These are phyloP conservation scores for Pristionchus mayeri DNA, from an alignment of 2,888 invertebrate species.

Conservation along the genomic window DNA sequence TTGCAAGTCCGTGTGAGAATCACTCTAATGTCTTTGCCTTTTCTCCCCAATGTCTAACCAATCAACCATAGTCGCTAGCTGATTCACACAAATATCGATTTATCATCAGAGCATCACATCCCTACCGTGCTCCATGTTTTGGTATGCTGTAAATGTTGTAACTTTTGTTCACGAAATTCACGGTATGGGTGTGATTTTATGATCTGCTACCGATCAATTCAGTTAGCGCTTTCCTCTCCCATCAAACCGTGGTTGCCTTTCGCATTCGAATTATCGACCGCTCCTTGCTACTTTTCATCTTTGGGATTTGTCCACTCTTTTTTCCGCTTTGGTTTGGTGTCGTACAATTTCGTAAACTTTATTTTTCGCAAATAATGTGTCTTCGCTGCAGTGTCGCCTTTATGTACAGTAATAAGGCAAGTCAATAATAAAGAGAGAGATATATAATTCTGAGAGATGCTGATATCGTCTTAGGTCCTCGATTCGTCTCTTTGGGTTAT, in stretches of 20 bases:
- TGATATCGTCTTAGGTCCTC: too few species aligned
- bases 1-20: conserved; percentile 38
- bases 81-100: conserved; percentile 8
- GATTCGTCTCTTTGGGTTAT: too few species aligned
- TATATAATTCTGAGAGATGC: not conserved
- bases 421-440: not conserved
- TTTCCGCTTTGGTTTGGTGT: conserved; percentile 35
- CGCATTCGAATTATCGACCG: conserved; percentile 17
- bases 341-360: conserved; percentile 22
- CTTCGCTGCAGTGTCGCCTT: conserved; percentile 1
- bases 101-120: not conserved
- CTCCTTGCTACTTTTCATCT: conserved; percentile 31
- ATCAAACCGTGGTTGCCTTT: conserved; percentile 34
- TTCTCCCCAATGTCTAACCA: conserved; percentile 7
- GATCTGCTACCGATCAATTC: conserved; percentile 3
- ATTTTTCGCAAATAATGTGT: conserved; percentile 10
- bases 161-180: not conserved
- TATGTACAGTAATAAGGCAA: not conserved
- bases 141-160: conserved; percentile 15
- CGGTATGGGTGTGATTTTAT: conserved; percentile 32
- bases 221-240: conserved; percentile 24
- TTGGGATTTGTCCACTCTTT: conserved; percentile 20
- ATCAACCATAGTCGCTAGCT: conserved; percentile 32
- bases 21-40: not conserved
- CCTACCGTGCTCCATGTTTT: conserved; percentile 21